Evolutionary conservation across 2,888 invertebrate genomes (phyloP).

Genomic region (Leistus spinibarbis): DNA sequence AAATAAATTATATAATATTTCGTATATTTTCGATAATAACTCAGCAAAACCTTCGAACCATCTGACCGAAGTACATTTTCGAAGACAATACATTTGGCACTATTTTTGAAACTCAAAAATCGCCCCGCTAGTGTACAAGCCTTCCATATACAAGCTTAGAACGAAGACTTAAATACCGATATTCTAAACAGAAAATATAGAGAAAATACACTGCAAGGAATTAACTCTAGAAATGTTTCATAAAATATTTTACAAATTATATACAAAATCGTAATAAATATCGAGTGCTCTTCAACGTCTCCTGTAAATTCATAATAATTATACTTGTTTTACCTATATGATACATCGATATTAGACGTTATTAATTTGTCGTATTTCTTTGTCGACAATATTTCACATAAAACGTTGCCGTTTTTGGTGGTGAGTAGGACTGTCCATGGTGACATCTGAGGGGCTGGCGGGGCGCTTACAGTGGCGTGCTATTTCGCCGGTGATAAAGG

Average conservation of each 20-base stretch:
- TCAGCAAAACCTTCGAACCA: not conserved
- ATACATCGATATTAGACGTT: conserved; percentile 7
- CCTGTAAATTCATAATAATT: not conserved
- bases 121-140: not conserved
- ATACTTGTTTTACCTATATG: conserved; percentile 2
- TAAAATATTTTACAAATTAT: conserved; percentile 8
- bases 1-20: not conserved
- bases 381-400: conserved; percentile 60
- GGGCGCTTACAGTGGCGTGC: conserved; percentile 74
- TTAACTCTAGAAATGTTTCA: not conserved
- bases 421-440: conserved; percentile 79
- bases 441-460: conserved; percentile 72
- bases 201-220: not conserved
- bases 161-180: not conserved
- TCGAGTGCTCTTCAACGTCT: not conserved
- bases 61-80: not conserved
- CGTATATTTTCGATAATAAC: not conserved
- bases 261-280: not conserved
- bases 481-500: conserved; percentile 75
- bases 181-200: not conserved
- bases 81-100: not conserved
- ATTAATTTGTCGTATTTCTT: not conserved
- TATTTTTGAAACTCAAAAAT: not conserved
- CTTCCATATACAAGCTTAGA: not conserved
- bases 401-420: conserved; percentile 75